These are phyloP conservation scores for Xylota segnis DNA, from an alignment of 2,888 invertebrate genomes.

Conservation along the genomic window DNA sequence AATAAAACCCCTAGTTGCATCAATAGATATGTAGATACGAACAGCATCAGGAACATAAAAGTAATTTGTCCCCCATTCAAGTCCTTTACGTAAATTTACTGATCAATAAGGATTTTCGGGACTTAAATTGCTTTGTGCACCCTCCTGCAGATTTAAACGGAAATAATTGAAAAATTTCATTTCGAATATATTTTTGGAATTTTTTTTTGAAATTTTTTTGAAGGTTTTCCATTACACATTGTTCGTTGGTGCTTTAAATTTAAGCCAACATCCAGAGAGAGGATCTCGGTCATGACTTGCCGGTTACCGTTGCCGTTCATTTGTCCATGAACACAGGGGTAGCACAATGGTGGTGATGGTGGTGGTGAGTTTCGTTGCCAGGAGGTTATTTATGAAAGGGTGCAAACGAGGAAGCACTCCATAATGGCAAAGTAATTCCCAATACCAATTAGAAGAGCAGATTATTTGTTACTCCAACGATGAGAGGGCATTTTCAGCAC, in stretches of 20 bases:
- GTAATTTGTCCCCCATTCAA: slow-evolving; percentile 47
- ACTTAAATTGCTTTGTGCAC: slow-evolving; percentile 10
- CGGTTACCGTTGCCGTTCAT: slow-evolving; percentile 11
- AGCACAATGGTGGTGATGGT: too few species aligned
- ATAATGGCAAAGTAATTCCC: slow-evolving; percentile 50
- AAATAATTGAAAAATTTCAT: slow-evolving; percentile 56
- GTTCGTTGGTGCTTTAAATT: slow-evolving; percentile 33
- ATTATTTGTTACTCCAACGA: slow-evolving; percentile 46
- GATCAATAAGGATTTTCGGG: slow-evolving; percentile 47
- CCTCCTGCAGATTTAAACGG: slow-evolving; percentile 4
- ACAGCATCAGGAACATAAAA: neutral
- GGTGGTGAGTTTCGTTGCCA: neutral
- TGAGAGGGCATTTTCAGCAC: slow-evolving; percentile 12
- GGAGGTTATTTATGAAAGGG: slow-evolving; percentile 35
- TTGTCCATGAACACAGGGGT: slow-evolving; percentile 41
- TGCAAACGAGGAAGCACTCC: slow-evolving; percentile 2
- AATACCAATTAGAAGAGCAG: slow-evolving; percentile 51
- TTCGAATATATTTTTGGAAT: neutral
- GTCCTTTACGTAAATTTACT: slow-evolving; percentile 45
- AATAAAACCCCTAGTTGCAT: slow-evolving; percentile 10
- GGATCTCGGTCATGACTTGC: slow-evolving; percentile 36
- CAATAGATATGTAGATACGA: neutral
- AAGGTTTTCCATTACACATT: slow-evolving; percentile 12
- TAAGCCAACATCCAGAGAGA: slow-evolving; percentile 49
- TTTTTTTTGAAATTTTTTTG: slow-evolving; percentile 25